phyloP scores from a whole-genome alignment of 2,797 vertebrate genomes.

The Synanceia verrucosa region DNA sequence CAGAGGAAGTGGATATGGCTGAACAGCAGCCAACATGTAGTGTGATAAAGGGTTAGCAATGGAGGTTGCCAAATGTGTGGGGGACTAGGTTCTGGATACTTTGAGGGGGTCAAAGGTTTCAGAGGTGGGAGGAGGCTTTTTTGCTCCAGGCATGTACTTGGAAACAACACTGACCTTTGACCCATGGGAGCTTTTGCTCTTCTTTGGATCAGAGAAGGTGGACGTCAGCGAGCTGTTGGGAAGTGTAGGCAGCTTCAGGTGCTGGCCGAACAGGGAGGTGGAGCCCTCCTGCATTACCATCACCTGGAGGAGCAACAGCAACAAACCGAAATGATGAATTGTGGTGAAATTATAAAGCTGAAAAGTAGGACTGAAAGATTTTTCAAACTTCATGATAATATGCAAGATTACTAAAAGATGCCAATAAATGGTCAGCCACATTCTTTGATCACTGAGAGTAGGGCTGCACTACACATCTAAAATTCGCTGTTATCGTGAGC shows the following conservation, averaged over 20 bases:
- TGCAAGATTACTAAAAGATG: no score
- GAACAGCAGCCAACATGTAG: conserved; percentile 36
- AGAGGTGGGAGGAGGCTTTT: conserved; percentile 5
- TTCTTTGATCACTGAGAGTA: no score
- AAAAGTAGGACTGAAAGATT: background rate
- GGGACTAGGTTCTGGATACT: conserved; percentile 47
- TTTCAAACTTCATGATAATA: no score
- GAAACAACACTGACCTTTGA: conserved; percentile 85
- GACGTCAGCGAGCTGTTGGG: conserved; percentile 85
- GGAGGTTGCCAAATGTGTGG: conserved; percentile 61
- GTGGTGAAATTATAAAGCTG: background rate
- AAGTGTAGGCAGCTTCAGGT: conserved; percentile 88
- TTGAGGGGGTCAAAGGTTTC: conserved; percentile 46
- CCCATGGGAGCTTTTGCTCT: conserved; percentile 87
- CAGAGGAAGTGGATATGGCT: conserved; percentile 26
- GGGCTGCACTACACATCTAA: no score
- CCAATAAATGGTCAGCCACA: no score
- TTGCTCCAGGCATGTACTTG: conserved; percentile 27
- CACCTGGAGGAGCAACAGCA: conserved; percentile 75
- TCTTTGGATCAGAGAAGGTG: conserved; percentile 88
- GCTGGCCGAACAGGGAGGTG: conserved; percentile 86
- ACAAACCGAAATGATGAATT: background rate
- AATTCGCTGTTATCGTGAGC: no score
- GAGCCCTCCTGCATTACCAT: conserved; percentile 93
- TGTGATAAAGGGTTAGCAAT: conserved; percentile 46